phyloP scores from a whole-genome alignment of 2,888 invertebrate genomes.

The Silvanus unidentatus region DNA sequence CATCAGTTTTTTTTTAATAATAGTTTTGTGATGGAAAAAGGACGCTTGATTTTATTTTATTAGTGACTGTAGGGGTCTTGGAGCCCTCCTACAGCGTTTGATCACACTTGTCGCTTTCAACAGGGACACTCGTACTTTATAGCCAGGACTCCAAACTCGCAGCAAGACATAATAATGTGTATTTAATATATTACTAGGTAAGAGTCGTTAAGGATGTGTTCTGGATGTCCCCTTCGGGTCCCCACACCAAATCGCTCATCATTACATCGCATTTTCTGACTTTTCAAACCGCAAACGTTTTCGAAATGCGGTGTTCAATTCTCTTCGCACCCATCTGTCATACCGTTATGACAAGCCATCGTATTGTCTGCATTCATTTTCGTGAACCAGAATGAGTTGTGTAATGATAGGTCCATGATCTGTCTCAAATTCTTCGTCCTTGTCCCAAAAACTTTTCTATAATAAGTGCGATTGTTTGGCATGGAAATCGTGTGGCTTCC shows the following conservation, averaged over 20 bases:
- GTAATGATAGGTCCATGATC: too few species aligned
- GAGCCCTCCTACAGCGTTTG: constrained; percentile 35
- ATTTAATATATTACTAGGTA: too few species aligned
- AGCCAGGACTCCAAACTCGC: constrained; percentile 6
- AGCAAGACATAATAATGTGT: constrained; percentile 1
- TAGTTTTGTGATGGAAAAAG: constrained; percentile 30
- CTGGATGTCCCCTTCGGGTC: too few species aligned
- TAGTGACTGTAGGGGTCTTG: constrained; percentile 38
- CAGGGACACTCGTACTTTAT: constrained; percentile 36
- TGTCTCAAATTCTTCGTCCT: too few species aligned
- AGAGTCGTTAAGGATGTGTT: too few species aligned
- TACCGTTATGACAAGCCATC: constrained; percentile 1
- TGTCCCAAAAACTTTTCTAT: too few species aligned
- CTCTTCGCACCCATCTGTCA: background rate
- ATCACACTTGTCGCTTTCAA: constrained; percentile 44
- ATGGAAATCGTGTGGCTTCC: too few species aligned
- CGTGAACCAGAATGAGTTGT: too few species aligned
- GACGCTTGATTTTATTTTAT: constrained; percentile 41
- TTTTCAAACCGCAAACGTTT: background rate
- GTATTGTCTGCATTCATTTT: background rate
- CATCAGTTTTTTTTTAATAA: constrained; percentile 26
- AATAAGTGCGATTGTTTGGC: too few species aligned
- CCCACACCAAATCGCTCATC: too few species aligned
- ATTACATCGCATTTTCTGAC: too few species aligned
- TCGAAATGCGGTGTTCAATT: background rate